Evolutionary conservation across 1,140 invertebrate genomes (phyloP), one percentile per base, ranked within the genome.

Genomic region (Rhagoletis pomonella): DNA sequence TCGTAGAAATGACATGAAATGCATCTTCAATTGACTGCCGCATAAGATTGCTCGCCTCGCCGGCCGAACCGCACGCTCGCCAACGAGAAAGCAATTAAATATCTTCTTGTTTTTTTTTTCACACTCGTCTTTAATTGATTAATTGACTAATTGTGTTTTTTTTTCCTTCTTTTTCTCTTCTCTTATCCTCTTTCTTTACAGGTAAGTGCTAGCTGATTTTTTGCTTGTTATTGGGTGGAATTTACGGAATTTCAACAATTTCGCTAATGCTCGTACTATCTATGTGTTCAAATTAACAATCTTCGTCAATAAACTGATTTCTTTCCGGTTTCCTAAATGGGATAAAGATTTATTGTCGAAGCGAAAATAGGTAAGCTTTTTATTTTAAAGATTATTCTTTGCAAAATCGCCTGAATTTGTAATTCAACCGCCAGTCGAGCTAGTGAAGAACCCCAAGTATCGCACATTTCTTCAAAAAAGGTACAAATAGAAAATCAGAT

Each of bases 11-110:
- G 47, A 81, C 47, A 81, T 81, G 73, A 81, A 55, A 81, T 81
- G 73, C 73, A 55, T 81, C 73, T 81, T 6, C 73, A 55, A 81
- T 81, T 81, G 73, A 81, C 47, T 81, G 47, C 73, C 73, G 73
- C 73, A 81, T 55, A 81, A 44, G 47, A 55, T 81, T 81, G 73
- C 44, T 81, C 47, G 47, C 73, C 73, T 42, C n/a, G 47, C 47
- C 42, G 73, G 73, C 9, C 47, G 73, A 81, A 81, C 4, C 47
- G 73, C 73, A 81, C 73, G 73, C 73, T 81, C 73, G 47, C 73
- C 73, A 81, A 81, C 42, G 73, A 81, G 42, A 55, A 81, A 19
- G 50, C 73, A 55, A 81, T 17, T 14, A 81, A 47, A 55, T 17
- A 55, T 55, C 5, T 81, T 55, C 0, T 12, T 10, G 19, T 62